Conservation (phyloP, 2,113 vertebrate genomes). For the Rattus rattus region DNA sequence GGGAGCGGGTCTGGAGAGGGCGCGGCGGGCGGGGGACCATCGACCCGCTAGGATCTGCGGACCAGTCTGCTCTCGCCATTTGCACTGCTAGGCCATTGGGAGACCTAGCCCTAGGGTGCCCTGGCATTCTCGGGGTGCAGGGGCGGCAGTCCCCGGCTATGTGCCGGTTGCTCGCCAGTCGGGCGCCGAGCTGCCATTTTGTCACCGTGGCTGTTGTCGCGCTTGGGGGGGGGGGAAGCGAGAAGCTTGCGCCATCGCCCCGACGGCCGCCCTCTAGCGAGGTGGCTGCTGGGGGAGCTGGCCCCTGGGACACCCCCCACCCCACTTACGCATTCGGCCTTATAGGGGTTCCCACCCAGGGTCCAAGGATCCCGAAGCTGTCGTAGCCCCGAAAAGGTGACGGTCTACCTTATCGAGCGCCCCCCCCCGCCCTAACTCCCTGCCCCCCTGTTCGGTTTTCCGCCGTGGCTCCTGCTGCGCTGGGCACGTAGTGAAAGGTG, state of each 20-base stretch:
- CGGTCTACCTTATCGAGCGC: background rate
- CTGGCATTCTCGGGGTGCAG: constrained; percentile 11
- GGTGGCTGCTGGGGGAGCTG: background rate
- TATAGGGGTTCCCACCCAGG: background rate
- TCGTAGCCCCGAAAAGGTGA: background rate
- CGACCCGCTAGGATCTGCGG: background rate
- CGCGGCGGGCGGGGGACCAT: background rate
- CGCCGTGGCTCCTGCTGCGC: background rate
- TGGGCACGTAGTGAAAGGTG: background rate
- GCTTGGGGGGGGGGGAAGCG: background rate
- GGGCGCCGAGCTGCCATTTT: constrained; percentile 86
- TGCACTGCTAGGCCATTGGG: background rate
- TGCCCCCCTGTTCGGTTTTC: background rate
- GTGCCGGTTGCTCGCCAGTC: constrained; percentile 79
- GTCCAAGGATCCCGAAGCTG: background rate
- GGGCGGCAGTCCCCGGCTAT: constrained; percentile 16
- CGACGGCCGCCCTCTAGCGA: constrained; percentile 34
- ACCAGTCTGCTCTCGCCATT: background rate
- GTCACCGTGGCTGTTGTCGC: constrained; percentile 82
- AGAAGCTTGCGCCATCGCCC: constrained; percentile 73
- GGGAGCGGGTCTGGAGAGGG: background rate
- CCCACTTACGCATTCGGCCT: background rate
- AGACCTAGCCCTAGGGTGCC: constrained; percentile 9
- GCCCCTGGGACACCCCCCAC: background rate
- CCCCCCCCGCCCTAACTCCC: background rate